Base-by-base conservation (phyloP, 2,797 vertebrate species). In the Cyprinodon diabolis region DNA sequence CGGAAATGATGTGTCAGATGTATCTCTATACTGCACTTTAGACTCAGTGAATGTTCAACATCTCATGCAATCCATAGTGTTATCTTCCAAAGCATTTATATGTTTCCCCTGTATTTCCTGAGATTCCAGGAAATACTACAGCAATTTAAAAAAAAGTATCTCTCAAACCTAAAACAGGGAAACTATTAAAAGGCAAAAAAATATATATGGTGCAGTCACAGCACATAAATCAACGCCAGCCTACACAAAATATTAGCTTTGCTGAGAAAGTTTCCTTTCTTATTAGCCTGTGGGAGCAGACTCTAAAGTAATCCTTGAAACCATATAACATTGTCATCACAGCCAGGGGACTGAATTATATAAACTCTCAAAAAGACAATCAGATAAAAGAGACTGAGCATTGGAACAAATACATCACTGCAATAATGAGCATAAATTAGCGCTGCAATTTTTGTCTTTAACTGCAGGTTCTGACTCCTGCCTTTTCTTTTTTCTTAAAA, bases 181-280 rank as follows among this genome's bases (percentile, higher is more conserved):
- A 68, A 78, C 71, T 77, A 82, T 92, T 89, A 91, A 89, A 30
- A 91, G 79, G 71, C 80, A 87, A 89, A 87, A 87, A 87, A 88
- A 54, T 86, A 87, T 89, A 91, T 89, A 91, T 84, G 89, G 84
- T 86, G 45, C 56, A 75, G 80, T 89, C 90, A 91, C 89, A 83
- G 82, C 82, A 73, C 79, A 86, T 84, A 78, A 77, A 87, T 88
- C 87, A 88, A 65, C 65, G 85, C 76, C 79, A 76, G 84, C 71
- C 77, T 68, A 76, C 77, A 69, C 51, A 80, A 51, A 54, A 78
- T 81, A 35, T 66, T 75, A 73, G 35, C 71, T 83, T 85, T 75
- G 79, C 77, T 77, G 55, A 76, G n/a, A 78, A 80, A 77, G 52
- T 45, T 75, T 82, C 55, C 81, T 73, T 49, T 51, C 17, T 71